phyloP scores from a whole-genome alignment of 2,888 invertebrate species.

The Trachelus tabidus region DNA sequence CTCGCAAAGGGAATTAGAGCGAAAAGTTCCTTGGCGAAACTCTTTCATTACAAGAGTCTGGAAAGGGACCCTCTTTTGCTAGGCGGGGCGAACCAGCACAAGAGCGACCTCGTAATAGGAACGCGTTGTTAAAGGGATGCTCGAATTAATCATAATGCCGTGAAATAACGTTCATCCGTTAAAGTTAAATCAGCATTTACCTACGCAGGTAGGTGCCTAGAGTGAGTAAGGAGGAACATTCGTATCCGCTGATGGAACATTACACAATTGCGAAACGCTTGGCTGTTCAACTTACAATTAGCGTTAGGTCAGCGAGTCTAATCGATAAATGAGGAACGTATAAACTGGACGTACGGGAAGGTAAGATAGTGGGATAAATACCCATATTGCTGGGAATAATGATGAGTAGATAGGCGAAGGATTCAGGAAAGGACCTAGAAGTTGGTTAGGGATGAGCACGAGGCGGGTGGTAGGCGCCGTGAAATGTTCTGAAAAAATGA shows the following conservation, averaged over 20 bases:
- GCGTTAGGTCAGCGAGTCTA: neutral
- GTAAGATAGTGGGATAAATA: no score
- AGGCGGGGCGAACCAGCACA: neutral
- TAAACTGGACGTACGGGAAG: no score
- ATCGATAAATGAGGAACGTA: no score
- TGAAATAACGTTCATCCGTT: neutral
- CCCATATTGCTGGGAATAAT: no score
- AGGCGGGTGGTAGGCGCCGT: neutral
- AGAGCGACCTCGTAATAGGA: neutral
- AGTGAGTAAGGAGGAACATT: neutral
- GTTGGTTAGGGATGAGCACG: neutral
- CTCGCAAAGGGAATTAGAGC: neutral
- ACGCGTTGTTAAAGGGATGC: neutral
- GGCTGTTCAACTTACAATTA: neutral
- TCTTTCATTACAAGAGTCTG: neutral
- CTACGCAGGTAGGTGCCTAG: neutral
- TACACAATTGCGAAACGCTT: neutral
- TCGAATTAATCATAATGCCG: neutral
- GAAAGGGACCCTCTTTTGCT: neutral
- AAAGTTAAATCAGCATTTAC: neutral
- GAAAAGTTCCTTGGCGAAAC: neutral
- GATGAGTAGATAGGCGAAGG: no score
- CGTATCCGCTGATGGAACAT: neutral
- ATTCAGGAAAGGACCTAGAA: no score
- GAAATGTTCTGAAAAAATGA: slow-evolving; percentile 5